phyloP scores from a whole-genome alignment of 2,888 invertebrate genomes.

The Aproaerema taeniolella region DNA sequence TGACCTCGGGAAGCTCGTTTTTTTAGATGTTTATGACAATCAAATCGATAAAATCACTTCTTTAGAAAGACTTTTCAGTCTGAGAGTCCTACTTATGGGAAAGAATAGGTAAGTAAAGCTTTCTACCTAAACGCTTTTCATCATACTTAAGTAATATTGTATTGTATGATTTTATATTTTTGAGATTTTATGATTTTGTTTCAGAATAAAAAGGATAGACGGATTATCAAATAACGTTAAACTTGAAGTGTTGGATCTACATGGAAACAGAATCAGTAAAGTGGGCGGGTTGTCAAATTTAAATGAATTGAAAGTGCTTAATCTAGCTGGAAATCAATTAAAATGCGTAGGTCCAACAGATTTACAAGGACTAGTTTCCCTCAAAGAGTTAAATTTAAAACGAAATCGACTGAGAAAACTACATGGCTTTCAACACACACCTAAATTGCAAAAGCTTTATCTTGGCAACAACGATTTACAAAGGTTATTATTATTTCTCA shows the following conservation, averaged over 20 bases:
- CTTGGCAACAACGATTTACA: conserved; percentile 88
- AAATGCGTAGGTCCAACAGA: conserved; percentile 85
- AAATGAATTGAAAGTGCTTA: conserved; percentile 90
- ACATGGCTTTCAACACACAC: conserved; percentile 87
- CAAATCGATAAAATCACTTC: conserved; percentile 92
- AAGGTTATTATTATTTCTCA: conserved; percentile 41
- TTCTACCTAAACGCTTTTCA: no score
- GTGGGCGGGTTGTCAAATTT: conserved; percentile 83
- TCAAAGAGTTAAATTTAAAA: conserved; percentile 92
- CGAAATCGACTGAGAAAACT: conserved; percentile 89
- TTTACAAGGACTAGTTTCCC: conserved; percentile 84
- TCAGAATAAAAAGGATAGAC: conserved; percentile 87
- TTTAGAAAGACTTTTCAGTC: conserved; percentile 85
- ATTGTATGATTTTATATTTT: no score
- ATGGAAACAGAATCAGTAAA: conserved; percentile 92
- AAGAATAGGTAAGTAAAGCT: conserved; percentile 89
- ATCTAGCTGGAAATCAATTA: conserved; percentile 95
- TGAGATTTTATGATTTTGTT: conserved; percentile 32
- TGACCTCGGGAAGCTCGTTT: conserved; percentile 87
- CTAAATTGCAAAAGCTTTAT: conserved; percentile 86
- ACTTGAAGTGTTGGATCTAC: conserved; percentile 93
- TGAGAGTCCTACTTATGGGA: conserved; percentile 92
- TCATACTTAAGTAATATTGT: no score
- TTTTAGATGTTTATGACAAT: conserved; percentile 96
- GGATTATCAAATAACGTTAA: conserved; percentile 84